These are phyloP conservation scores for Apamea anceps DNA, from an alignment of 2,888 invertebrate genomes.

Conservation along the genomic window DNA sequence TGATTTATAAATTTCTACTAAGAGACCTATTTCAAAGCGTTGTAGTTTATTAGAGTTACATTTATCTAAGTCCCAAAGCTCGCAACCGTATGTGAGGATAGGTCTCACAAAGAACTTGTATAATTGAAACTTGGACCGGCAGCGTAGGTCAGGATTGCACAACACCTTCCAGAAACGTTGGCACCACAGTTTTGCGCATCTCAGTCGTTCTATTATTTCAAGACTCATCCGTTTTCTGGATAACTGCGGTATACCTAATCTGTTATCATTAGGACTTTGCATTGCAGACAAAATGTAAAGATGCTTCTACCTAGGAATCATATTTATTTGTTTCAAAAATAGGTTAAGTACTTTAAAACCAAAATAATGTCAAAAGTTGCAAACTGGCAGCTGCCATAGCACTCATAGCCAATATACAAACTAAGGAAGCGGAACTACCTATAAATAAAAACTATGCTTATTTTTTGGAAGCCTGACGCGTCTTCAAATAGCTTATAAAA, in stretches of 20 bases:
- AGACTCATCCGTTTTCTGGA: conserved; percentile 60
- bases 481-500: background rate
- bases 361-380: background rate
- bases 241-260: conserved; percentile 70
- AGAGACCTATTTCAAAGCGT: conserved; percentile 72
- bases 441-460: background rate
- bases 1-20: conserved; percentile 78
- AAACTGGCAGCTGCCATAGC: conserved; percentile 13
- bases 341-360: background rate
- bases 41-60: conserved; percentile 67
- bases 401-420: conserved; percentile 2
- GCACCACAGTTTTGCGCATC: conserved; percentile 78
- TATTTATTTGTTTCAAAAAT: conserved; percentile 21
- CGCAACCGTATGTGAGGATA: conserved; percentile 80
- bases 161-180: conserved; percentile 70
- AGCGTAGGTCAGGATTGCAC: conserved; percentile 67
- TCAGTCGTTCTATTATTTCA: conserved; percentile 75
- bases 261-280: conserved; percentile 44
- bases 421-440: background rate
- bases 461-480: background rate
- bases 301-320: conserved; percentile 27
- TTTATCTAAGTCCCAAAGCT: conserved; percentile 75
- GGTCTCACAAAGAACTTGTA: conserved; percentile 78
- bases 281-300: conserved; percentile 42
- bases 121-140: conserved; percentile 73